Base-by-base conservation (phyloP, 2,888 invertebrate species). In the Campoplex nolae region DNA sequence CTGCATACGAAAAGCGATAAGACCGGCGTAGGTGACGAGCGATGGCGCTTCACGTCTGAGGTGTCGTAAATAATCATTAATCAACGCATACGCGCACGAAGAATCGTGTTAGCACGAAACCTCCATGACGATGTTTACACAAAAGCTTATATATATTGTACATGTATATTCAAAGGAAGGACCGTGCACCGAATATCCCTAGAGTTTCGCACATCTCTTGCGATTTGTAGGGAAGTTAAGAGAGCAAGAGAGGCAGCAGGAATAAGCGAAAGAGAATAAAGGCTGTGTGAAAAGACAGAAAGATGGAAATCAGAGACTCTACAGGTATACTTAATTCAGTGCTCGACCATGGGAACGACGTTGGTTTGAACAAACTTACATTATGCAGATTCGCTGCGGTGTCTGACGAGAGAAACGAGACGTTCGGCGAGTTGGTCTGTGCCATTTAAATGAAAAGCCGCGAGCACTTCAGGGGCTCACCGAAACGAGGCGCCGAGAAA, bases 371-470 rank as follows among this genome's bases (percentile, higher is more conserved):
- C 83, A 89, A 89, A 90, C 90, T 90, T 91, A 91, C 90, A 92
- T 92, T 92, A 92, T 92, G 91, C 91, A 92, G 91, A 92, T 91
- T 89, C 88, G 82, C 62, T 73, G 76, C 83, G 89, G 82, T 87
- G 88, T 88, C 86, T 88, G 88, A 90, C 89, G 89, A 88, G 88
- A 85, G 88, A 91, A 90, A 91, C 88, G 84, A 62, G 62, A 86
- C 84, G 83, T 75, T 78, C 73, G 82, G 79, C 71, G 83, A 86
- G 74, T 87, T 75, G 88, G 81, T 85, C 78, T 81, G 78, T 89
- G 89, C 83, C 87, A 89, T 89, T 88, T 86, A 87, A 88, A 89
- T 88, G 88, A 89, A 88, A 88, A 87, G 84, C 87, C 86, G 77
- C 83, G 78, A 74, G 77, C 74, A 76, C 81, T 83, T 86, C 76